Base-by-base conservation (phyloP, 2,113 vertebrate genomes). In the Zosterops borbonicus region DNA sequence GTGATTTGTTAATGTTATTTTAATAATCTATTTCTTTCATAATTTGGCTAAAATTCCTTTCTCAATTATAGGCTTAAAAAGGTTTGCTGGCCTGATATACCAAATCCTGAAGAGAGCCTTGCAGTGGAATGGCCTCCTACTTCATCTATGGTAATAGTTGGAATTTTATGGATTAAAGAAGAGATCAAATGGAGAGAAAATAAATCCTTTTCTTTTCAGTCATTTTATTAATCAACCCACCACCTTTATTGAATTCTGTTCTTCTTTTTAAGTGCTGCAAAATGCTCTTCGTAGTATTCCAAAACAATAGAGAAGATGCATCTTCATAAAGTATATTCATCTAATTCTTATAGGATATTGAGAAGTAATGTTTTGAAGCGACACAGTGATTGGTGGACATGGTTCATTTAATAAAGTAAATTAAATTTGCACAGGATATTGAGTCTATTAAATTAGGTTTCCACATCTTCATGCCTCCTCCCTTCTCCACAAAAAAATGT, bases 101-200 rank as follows among this genome's bases (percentile, higher is more conserved):
- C 98, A 35, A 97, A 98, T 78, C 98, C 98, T 70, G 97, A 97
- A 9, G 73, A 96, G 14, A 98, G 98, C 47, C 89, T 96, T 84
- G 87, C 98, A 60, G 96, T 96, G 49, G 77, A 89, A 3, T 98
- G 97, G 97, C 58, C 31, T 24, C 21, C 67, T 82, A 25, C 87
- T 39, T 6, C 44, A 49, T 60, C 94, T 80, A 29, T 90, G 98
- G 98, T 98, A 98, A 97, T 53, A 18, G 42, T 8, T 62, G 19
- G 31, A 33, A 78, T 78, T 92, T 89, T 89, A 11, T 92, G 20
- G 42, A 35, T 83, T 53, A 92, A 83, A 81, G 9, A 87, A 63
- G 17, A 41, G 39, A 37, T 79, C 17, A 79, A 52, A 75, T 41
- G 5, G 49, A 60, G 37, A 62, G 19, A 67, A 77, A 62, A 74